Evolutionary conservation across 2,113 vertebrate genomes (phyloP), one percentile per base, ranked within the genome.

Genomic region (Vulpes vulpes): DNA sequence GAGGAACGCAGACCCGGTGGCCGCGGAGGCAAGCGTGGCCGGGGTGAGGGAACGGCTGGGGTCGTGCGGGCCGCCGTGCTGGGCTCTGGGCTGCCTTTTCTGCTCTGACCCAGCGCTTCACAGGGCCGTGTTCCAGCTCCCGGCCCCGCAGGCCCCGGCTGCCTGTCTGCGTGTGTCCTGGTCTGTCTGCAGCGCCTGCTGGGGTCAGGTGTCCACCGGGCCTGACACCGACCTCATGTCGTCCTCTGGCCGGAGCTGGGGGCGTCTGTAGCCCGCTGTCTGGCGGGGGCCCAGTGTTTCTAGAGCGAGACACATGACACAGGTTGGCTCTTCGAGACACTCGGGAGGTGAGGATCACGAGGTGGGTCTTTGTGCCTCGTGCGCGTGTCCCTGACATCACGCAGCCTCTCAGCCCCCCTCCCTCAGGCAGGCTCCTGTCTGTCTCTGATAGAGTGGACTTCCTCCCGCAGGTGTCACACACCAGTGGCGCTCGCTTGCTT

Each of bases 41-140:
- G 16, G 74, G 32, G 3, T 19, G 32, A 3, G 62, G 62, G 22
- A 62, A 25, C 0, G 4, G 8, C 20, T 15, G 0, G 5, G 49
- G 19, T 3, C 19, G 14, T 8, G 30, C 65, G 53, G 4, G 2
- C 25, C 11, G 11, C 53, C 9, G 8, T 5, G 6, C 11, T 0
- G 27, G 27, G n/a, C 85, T 38, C 25, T 8, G 16, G 49, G 51
- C 73, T 23, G n/a, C 20, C 27, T 5, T 17, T 60, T 67, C 81
- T 59, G 10, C 25, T 60, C 73, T 25, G 6, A 20, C 20, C 11
- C 25, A 9, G 20, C 0, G 0, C 53, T 60, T 59, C 53, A 2
- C 1, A 0, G 43, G 43, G 43, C 43, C 43, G 38, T 17, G 1
- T 25, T 35, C 80, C 53, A 8, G 27, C 69, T 14, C 17, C 60